These are phyloP conservation scores for Neogobius melanostomus DNA, from an alignment of 2,113 vertebrate genomes.

Conservation along the genomic window DNA sequence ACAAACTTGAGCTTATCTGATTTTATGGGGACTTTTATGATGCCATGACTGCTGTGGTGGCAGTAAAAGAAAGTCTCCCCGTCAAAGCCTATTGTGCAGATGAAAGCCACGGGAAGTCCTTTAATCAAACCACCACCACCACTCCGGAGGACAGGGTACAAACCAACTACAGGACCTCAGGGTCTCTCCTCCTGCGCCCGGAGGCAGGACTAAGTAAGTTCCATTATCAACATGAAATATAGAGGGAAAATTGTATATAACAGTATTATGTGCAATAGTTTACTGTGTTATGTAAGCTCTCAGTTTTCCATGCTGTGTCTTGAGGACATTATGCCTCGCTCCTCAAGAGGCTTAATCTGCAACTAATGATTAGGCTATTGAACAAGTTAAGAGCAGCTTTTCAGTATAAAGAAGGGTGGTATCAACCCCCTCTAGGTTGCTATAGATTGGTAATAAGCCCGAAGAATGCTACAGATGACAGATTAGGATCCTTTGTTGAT, in stretches of 20 bases:
- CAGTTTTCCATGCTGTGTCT: too few relatives aligned
- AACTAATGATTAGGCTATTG: too few relatives aligned
- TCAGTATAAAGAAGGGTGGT: too few relatives aligned
- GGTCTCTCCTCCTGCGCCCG: not conserved
- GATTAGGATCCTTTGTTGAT: too few relatives aligned
- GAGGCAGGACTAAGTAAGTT: constrained; percentile 13
- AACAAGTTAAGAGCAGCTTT: too few relatives aligned
- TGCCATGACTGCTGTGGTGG: constrained; percentile 10
- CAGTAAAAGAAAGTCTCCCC: constrained; percentile 22
- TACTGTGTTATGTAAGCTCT: too few relatives aligned
- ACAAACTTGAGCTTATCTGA: not conserved
- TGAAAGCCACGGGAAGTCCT: constrained; percentile 39
- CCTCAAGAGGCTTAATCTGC: too few relatives aligned
- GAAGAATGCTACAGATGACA: too few relatives aligned
- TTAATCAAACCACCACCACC: constrained; percentile 36
- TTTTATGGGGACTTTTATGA: constrained; percentile 1
- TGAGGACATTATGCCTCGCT: too few relatives aligned
- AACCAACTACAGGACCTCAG: constrained; percentile 18
- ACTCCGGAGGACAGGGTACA: constrained; percentile 23
- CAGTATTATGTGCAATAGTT: too few relatives aligned
- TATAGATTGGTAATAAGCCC: too few relatives aligned
- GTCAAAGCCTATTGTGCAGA: constrained; percentile 33
- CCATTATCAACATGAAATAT: constrained; percentile 4
- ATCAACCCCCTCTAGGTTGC: too few relatives aligned
- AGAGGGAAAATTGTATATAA: not conserved